Percentiles rank a stretch among this genome's conserved stretches.
Conservation (phyloP, 2,797 vertebrate species). For the Meriones psammophilus region DNA sequence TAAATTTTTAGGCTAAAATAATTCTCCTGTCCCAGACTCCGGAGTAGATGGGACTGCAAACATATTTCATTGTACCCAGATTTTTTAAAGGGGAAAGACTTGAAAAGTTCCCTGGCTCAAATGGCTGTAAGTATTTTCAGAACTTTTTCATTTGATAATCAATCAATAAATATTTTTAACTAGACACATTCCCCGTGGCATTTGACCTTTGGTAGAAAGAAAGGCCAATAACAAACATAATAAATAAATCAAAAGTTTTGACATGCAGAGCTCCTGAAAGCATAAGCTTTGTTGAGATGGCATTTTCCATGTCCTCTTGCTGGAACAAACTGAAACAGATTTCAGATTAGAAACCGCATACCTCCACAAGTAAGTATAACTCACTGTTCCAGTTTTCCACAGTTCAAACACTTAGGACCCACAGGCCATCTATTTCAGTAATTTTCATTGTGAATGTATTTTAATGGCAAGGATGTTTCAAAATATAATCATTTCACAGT, state of each 20-base stretch:
- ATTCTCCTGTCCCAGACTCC: not conserved
- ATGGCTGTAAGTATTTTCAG: slow-evolving; percentile 47
- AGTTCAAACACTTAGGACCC: slow-evolving; percentile 7
- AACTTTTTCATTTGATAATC: slow-evolving; percentile 40
- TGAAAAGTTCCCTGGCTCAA: not conserved
- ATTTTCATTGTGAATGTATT: slow-evolving; percentile 46
- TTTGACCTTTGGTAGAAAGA: slow-evolving; percentile 41
- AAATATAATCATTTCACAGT: not conserved
- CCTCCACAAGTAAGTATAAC: slow-evolving; percentile 67
- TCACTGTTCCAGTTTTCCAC: slow-evolving; percentile 56
- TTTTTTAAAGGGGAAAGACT: not conserved
- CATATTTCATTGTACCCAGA: not conserved
- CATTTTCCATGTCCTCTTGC: slow-evolving; percentile 63
- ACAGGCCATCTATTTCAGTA: slow-evolving; percentile 20
- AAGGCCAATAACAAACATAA: slow-evolving; percentile 25
- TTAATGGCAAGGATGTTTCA: slow-evolving; percentile 48
- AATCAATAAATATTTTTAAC: slow-evolving; percentile 52
- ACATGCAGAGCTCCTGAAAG: slow-evolving; percentile 45
- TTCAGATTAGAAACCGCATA: slow-evolving; percentile 70
- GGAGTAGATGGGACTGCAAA: not conserved
- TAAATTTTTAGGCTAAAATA: not conserved
- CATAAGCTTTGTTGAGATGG: not conserved
- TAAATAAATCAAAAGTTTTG: slow-evolving; percentile 46
- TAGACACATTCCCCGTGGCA: not conserved
- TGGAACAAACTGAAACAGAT: slow-evolving; percentile 78